phyloP scores from a whole-genome alignment of 2,113 vertebrate species.

The Urocitellus parryii region DNA sequence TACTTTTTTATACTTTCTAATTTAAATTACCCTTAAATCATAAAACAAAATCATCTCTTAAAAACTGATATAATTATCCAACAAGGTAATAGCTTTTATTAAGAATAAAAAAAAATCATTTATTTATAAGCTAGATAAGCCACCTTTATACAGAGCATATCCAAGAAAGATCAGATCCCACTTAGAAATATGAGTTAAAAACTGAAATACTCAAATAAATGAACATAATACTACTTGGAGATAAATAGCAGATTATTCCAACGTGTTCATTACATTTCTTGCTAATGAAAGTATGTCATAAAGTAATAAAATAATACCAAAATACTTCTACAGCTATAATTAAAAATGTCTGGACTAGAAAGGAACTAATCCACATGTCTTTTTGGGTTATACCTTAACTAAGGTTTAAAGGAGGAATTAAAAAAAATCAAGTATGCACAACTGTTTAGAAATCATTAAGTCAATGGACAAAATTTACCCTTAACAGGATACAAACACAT shows the following conservation, averaged over 20 bases:
- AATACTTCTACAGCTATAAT: not conserved
- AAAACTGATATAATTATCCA: slow-evolving; percentile 46
- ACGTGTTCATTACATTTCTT: slow-evolving; percentile 55
- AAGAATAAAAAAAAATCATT: slow-evolving; percentile 62
- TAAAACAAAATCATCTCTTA: slow-evolving; percentile 63
- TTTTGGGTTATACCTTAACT: slow-evolving; percentile 1
- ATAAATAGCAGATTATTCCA: slow-evolving; percentile 8
- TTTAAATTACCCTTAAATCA: slow-evolving; percentile 65
- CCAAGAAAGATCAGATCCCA: slow-evolving; percentile 43
- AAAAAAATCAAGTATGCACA: slow-evolving; percentile 16
- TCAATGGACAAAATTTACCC: slow-evolving; percentile 2
- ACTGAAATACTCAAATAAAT: slow-evolving; percentile 54
- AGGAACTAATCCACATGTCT: not conserved
- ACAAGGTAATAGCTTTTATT: slow-evolving; percentile 47
- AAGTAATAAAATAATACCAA: slow-evolving; percentile 38
- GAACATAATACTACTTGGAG: slow-evolving; percentile 1
- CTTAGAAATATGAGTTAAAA: slow-evolving; percentile 50
- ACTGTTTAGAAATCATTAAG: slow-evolving; percentile 58
- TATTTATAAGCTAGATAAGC: slow-evolving; percentile 61
- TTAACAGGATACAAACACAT: slow-evolving; percentile 17
- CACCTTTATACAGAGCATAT: slow-evolving; percentile 83
- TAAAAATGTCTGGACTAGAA: slow-evolving; percentile 51
- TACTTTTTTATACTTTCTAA: slow-evolving; percentile 60
- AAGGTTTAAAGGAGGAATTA: slow-evolving; percentile 1
- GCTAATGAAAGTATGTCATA: slow-evolving; percentile 57